Percentiles rank a stretch among this genome's conserved stretches.
Conservation (phyloP, 2,888 invertebrate species). For the Anoncus sp. region DNA sequence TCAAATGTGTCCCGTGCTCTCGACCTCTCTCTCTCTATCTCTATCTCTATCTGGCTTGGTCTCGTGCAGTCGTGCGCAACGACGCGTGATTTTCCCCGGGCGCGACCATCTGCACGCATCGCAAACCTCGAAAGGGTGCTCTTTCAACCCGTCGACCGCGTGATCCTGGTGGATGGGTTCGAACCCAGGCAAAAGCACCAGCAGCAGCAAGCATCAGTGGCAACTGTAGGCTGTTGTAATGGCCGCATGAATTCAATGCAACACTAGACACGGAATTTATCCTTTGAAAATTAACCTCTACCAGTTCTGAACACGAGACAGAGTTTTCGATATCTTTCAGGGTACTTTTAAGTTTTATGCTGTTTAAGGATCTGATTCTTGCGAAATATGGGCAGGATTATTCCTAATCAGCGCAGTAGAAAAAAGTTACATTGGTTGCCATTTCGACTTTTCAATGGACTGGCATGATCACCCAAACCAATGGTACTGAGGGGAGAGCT, state of each 20-base stretch:
- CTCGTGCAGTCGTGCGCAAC: conserved; percentile 78
- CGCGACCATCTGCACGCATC: conserved; percentile 80
- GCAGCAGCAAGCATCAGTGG: not conserved
- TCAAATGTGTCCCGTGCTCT: conserved; percentile 15
- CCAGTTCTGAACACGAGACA: no score
- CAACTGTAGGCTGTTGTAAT: no score
- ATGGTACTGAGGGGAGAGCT: no score
- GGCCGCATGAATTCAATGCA: conserved; percentile 22
- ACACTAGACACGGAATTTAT: not conserved
- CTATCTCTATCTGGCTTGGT: no score
- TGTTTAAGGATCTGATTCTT: no score
- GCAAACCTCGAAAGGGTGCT: conserved; percentile 80
- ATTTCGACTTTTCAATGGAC: no score
- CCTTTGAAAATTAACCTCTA: not conserved
- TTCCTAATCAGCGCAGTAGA: no score
- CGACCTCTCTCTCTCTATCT: conserved; percentile 38
- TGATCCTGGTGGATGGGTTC: conserved; percentile 55
- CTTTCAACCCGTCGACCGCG: conserved; percentile 71
- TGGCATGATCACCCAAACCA: no score
- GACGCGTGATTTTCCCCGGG: conserved; percentile 80
- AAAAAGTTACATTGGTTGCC: no score
- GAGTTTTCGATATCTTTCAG: no score
- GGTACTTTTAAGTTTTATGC: no score
- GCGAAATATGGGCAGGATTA: no score
- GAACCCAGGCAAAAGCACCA: conserved; percentile 35